These are phyloP conservation scores for Leptoclinus maculatus DNA, from an alignment of 2,797 vertebrate species.

Conservation along the genomic window DNA sequence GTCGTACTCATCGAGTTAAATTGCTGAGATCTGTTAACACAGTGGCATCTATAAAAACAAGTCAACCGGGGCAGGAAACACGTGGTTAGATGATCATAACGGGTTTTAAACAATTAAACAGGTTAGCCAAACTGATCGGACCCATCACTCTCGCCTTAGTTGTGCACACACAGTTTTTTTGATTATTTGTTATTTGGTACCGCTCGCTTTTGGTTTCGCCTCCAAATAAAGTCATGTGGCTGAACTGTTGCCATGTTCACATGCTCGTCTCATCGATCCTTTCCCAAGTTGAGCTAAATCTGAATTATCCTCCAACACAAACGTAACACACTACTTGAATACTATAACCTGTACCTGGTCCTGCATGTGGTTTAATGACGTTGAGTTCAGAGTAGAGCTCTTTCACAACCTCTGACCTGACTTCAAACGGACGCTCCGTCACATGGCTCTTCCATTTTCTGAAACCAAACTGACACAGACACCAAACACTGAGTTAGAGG, in stretches of 20 bases:
- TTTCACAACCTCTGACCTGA: slow-evolving; percentile 89
- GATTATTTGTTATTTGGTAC: neutral
- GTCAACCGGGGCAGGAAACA: neutral
- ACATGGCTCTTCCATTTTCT: slow-evolving; percentile 96
- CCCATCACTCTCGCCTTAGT: neutral
- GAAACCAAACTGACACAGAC: slow-evolving; percentile 88
- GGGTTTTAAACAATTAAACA: neutral
- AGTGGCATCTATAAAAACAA: neutral
- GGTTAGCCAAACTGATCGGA: neutral
- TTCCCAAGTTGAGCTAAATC: neutral
- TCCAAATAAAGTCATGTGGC: neutral
- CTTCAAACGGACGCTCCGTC: slow-evolving; percentile 88
- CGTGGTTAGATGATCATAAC: neutral
- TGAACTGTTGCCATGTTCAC: neutral
- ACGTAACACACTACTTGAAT: neutral
- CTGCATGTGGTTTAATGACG: slow-evolving; percentile 77
- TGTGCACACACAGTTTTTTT: neutral
- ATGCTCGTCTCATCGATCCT: neutral
- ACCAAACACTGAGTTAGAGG: neutral
- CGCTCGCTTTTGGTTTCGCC: neutral
- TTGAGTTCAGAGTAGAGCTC: slow-evolving; percentile 93
- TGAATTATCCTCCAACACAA: neutral
- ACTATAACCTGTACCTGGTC: slow-evolving; percentile 44
- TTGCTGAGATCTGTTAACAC: slow-evolving; percentile 3
- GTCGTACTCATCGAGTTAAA: neutral